Evolutionary conservation across 2,113 vertebrate species (phyloP), one percentile per base, ranked within the genome.

Genomic region (Bubo scandiacus): DNA sequence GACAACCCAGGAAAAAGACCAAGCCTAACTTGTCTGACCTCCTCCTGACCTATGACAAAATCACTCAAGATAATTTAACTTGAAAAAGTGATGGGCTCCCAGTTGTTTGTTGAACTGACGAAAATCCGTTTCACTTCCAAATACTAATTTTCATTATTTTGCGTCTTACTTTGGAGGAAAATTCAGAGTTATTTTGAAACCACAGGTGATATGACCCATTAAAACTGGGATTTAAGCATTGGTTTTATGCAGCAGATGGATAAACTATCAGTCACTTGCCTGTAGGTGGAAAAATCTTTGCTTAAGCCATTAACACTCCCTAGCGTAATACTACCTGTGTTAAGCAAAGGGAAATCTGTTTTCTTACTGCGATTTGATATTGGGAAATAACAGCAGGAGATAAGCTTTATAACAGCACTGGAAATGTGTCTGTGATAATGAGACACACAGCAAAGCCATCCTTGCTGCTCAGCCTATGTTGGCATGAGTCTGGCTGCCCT

Each of bases 271-370:
- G 97, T 97, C 97, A 96, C 93, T 96, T 1, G 89, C 92, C 95
- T 82, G 90, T 96, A 98, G 96, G 97, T 98, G 98, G 98, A 97
- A 98, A 96, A 98, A 98, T 98, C 96, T 98, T 98, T 98, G 98
- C 96, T 98, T 97, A 98, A 98, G 91, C 93, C 97, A 98, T 98
- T 97, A 98, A 88, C 67, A 71, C 91, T 98, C 97, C 97, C 97
- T 27, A 89, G 97, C 2, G 97, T 97, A 98, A 97, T 86, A 91
- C 92, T 97, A 98, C 98, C 97, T 98, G 96, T 96, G 91, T 97
- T 95, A 92, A 97, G 96, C 84, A 95, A 88, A 91, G 94, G 86
- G 93, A 97, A 96, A 96, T 97, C 97, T 98, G 97, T 96, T 98
- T 98, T 98, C 97, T 96, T 95, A 93, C 97, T 97, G 97, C 8